Base-by-base conservation (phyloP, 2,888 invertebrate genomes). In the Conus canariensis region DNA sequence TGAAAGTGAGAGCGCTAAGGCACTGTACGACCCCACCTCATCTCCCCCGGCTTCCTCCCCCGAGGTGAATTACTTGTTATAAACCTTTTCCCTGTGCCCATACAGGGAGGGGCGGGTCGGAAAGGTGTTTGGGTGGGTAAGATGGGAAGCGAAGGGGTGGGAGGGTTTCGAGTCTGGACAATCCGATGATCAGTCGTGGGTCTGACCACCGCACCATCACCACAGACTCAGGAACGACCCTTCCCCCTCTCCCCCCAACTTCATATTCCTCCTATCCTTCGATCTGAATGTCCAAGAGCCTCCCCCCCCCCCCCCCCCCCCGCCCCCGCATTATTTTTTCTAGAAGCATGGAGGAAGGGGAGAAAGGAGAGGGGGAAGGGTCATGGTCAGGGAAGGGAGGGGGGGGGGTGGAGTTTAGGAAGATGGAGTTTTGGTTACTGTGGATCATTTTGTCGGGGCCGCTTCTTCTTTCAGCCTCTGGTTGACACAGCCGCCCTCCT, bases 401-500 rank as follows among this genome's bases (percentile, higher is more conserved):
- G 25, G 59, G 60, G 14, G 12, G 22, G 59, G 8, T 1, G 59
- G 58, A 22, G 16, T 8, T 19, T 19, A 16, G n/a, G n/a, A 22
- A 58, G 30, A n/a, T 45, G 58, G 80, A 67, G 70, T 70, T 56
- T 85, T 85, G 85, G 89, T 89, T 89, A 85, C 89, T 74, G 85
- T 89, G 60, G 82, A 74, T 85, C 67, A 89, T 85, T 85, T 16
- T 85, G 89, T 59, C 19, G 25, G 67, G 67, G 58, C 70, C 85
- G 85, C 58, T 30, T 89, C 89, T 30, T 67, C 83, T 89, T 85
- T 89, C 89, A 59, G 56, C 67, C 83, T 30, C 85, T 16, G 16
- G 89, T 89, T 89, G 89, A 89, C 89, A 89, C 89, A 89, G 89
- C 60, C 83, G 85, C 14, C 85, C 85, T 64, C 74, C 19, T n/a